These are phyloP conservation scores for Rhabditoides inermis DNA, from an alignment of 2,888 invertebrate species.

Conservation along the genomic window DNA sequence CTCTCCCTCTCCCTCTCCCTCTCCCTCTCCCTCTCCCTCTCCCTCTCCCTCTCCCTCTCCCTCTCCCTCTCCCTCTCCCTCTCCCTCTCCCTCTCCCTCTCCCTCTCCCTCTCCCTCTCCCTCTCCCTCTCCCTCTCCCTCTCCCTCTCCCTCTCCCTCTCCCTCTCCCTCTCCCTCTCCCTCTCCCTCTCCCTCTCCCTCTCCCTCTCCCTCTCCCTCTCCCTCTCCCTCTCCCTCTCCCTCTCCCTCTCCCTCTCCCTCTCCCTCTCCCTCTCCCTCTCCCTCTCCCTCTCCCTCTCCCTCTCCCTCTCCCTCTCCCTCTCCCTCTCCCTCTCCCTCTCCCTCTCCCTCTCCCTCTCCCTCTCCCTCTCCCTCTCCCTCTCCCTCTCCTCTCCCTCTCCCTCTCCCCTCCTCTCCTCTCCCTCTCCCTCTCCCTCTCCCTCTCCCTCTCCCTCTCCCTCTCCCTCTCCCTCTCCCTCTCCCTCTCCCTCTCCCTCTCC, in stretches of 20 bases:
- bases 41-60: not conserved
- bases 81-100: not conserved
- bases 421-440: not conserved
- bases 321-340: constrained; percentile 1
- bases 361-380: constrained; percentile 4
- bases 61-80: not conserved
- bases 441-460: not conserved
- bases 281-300: not conserved
- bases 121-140: not conserved
- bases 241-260: not conserved
- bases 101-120: not conserved
- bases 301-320: constrained; percentile 2
- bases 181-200: not conserved
- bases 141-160: not conserved
- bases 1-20: not conserved
- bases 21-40: not conserved
- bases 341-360: constrained; percentile 5
- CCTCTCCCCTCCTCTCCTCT: not conserved
- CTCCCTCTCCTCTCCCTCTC: not conserved
- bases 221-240: not conserved
- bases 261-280: not conserved
- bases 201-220: not conserved
- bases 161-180: not conserved
- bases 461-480: not conserved
- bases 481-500: not conserved